phyloP scores from a whole-genome alignment of 2,797 vertebrate genomes.

The Hafferia zeledoni region DNA sequence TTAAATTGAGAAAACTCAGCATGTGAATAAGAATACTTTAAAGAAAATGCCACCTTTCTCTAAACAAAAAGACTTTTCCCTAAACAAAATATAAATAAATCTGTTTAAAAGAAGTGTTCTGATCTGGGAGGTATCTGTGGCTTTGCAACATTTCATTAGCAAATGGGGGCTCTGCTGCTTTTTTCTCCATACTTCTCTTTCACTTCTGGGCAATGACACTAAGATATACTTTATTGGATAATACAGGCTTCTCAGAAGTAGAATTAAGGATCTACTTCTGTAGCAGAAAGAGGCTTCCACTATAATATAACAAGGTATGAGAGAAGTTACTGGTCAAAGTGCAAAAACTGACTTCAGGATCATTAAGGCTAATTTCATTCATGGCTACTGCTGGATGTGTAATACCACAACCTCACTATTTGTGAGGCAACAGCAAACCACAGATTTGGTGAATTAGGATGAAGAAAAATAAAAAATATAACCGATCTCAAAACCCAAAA shows the following conservation, averaged over 20 bases:
- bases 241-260: background rate
- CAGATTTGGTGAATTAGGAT: background rate
- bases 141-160: background rate
- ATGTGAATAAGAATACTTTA: background rate
- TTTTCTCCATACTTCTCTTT: background rate
- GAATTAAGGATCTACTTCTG: background rate
- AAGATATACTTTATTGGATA: background rate
- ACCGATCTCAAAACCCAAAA: background rate
- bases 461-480: background rate
- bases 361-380: background rate
- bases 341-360: background rate
- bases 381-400: background rate
- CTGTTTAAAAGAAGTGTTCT: background rate
- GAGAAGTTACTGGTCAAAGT: background rate
- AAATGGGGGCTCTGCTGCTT: background rate
- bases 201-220: background rate
- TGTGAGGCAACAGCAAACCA: background rate
- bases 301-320: background rate
- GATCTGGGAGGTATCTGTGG: background rate
- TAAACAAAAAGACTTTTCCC: background rate
- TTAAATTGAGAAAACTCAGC: background rate
- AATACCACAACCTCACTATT: background rate
- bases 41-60: background rate
- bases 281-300: background rate
- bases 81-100: background rate